Evolutionary conservation across 2,113 vertebrate species (phyloP).

Genomic region (Solea senegalensis): DNA sequence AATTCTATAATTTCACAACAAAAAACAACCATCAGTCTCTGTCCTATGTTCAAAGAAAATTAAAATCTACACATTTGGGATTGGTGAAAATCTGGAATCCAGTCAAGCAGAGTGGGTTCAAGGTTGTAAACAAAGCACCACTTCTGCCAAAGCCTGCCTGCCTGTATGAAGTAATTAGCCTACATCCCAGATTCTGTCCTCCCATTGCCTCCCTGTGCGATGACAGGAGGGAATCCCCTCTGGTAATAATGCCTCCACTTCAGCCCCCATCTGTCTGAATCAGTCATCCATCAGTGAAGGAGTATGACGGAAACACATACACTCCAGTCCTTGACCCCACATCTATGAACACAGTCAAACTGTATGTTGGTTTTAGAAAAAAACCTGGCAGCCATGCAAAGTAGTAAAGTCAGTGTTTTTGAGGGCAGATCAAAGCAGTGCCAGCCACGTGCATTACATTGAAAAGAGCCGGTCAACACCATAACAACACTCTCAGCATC

Average conservation of each 20-base stretch:
- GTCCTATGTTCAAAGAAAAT: conserved; percentile 1
- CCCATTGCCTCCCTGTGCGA: conserved; percentile 28
- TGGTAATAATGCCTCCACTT: conserved; percentile 68
- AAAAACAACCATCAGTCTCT: not conserved
- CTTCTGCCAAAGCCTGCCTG: conserved; percentile 45
- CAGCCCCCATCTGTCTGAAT: conserved; percentile 46
- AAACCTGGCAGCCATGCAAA: conserved; percentile 1
- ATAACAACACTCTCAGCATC: conserved; percentile 20
- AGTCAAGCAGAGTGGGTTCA: conserved; percentile 14
- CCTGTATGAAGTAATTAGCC: conserved; percentile 51
- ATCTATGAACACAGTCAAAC: conserved; percentile 10
- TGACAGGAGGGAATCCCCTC: conserved; percentile 70
- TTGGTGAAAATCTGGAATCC: conserved; percentile 12
- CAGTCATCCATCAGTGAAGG: conserved; percentile 64
- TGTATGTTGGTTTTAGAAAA: conserved; percentile 2
- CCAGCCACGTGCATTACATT: conserved; percentile 3
- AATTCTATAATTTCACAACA: conserved; percentile 1
- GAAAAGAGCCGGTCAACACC: conserved; percentile 23
- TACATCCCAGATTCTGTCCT: conserved; percentile 50
- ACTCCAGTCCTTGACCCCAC: conserved; percentile 5
- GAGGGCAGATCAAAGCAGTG: conserved; percentile 19
- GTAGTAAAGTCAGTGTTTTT: conserved; percentile 14
- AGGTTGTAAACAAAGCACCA: conserved; percentile 71
- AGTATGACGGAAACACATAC: conserved; percentile 2
- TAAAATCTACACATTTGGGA: not conserved